Base-by-base conservation (phyloP, 1,140 invertebrate species). In the Ctenoplectra terminalis region DNA sequence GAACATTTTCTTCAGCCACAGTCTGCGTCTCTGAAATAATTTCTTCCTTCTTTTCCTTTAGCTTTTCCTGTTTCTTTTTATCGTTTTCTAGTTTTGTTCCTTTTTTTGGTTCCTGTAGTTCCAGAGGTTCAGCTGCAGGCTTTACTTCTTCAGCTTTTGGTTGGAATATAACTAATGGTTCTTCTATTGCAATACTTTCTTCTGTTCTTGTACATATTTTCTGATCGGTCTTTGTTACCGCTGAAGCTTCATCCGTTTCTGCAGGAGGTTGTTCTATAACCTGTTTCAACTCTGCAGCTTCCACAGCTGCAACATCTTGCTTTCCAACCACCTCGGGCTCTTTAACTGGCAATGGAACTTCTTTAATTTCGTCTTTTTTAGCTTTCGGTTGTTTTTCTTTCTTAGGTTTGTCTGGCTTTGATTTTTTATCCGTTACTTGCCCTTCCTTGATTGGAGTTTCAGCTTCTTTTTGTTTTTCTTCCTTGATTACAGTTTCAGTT, bases 131-230 rank as follows among this genome's bases (percentile, higher is more conserved):
- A 26, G 20, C 5, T 29, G 1, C 6, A 46, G 40, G n/a, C 46
- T 26, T 46, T 15, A 29, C 9, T 60, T 70, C 31, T 17, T 73
- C 29, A 17, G 4, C 6, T 29, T 60, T 43, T 43, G n/a, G 2
- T 8, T 71, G 5, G 2, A 37, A 52, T 0, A 7, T n/a, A 23
- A n/a, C n/a, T 9, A 56, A 56, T 56, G 15, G 3, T 9, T 72
- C 34, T 43, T 58, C 37, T n/a, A 5, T 54, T 5, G n/a, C n/a
- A 43, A 37, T 63, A 31, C 89, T 56, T 90, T 92, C 26, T 88
- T 88, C 43, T 70, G 40, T 23, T 3, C 61, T 48, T 48, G 71
- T 79, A 43, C 58, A 46, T 20, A 63, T 13, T 75, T 9, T 74
- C 52, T 11, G 13, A 66, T 66, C 63, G 5, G 9, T 13, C 13